Percentiles rank a stretch among this genome's conserved stretches.
These are phyloP conservation scores for Monopis laevigella DNA, from an alignment of 2,888 invertebrate species.

Conservation along the genomic window DNA sequence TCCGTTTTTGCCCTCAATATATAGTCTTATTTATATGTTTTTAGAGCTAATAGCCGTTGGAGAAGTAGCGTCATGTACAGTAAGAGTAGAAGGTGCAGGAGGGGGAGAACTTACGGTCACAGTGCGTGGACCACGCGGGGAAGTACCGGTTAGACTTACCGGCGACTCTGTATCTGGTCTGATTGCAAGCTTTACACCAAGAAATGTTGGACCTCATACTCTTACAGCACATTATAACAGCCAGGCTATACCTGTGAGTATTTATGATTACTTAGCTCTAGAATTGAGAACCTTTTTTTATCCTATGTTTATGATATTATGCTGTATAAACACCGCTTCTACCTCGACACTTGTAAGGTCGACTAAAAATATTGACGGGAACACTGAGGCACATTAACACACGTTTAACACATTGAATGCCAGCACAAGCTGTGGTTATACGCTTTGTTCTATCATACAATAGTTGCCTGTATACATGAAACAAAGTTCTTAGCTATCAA, in stretches of 20 bases:
- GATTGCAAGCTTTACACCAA: constrained; percentile 91
- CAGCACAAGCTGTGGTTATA: no score
- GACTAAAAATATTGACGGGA: no score
- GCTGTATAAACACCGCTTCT: no score
- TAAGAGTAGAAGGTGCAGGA: constrained; percentile 63
- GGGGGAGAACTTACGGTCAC: constrained; percentile 89
- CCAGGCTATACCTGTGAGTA: constrained; percentile 75
- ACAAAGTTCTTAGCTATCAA: no score
- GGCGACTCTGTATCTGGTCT: constrained; percentile 89
- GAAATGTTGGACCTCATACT: constrained; percentile 92
- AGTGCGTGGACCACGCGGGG: constrained; percentile 86
- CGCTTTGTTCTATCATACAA: no score
- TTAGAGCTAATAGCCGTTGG: constrained; percentile 86
- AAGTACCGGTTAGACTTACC: constrained; percentile 88
- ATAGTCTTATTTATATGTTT: neutral
- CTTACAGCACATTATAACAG: constrained; percentile 93
- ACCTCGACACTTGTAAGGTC: no score
- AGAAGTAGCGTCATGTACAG: constrained; percentile 58
- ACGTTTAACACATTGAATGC: no score
- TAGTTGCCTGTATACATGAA: no score
- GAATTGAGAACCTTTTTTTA: no score
- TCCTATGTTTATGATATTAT: no score
- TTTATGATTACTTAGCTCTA: neutral
- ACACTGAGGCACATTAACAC: no score
- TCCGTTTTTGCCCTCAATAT: neutral